phyloP scores from a whole-genome alignment of 2,888 invertebrate species.

The Calameuta pallipes region DNA sequence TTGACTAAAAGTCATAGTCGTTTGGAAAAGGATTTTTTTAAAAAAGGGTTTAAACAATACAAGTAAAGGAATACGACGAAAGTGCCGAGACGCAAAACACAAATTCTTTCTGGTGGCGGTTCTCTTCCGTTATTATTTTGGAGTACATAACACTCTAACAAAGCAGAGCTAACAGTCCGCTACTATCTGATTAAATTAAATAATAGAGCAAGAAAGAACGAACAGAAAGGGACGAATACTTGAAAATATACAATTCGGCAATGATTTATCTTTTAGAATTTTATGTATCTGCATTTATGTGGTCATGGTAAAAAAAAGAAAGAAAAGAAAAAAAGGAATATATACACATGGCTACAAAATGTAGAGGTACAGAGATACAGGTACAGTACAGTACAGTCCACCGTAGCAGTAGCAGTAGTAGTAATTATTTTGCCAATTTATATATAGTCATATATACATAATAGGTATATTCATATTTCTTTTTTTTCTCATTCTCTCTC shows the following conservation, averaged over 20 bases:
- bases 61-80: conserved; percentile 21
- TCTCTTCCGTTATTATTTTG: conserved; percentile 54
- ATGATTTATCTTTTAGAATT: background rate
- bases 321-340: conserved; percentile 14
- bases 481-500: background rate
- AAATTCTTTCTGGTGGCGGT: conserved; percentile 59
- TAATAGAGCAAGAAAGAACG: conserved; percentile 13
- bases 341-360: conserved; percentile 18
- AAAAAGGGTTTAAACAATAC: background rate
- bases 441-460: background rate
- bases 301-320: background rate
- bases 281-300: background rate
- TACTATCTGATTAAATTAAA: conserved; percentile 29
- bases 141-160: conserved; percentile 60
- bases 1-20: conserved; percentile 1
- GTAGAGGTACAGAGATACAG: conserved; percentile 16
- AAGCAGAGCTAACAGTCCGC: conserved; percentile 54
- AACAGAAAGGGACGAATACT: conserved; percentile 3
- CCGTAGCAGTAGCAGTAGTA: background rate
- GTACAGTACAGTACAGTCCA: conserved; percentile 1
- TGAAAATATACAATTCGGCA: background rate
- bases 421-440: background rate
- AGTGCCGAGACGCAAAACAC: conserved; percentile 21
- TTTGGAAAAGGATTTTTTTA: background rate
- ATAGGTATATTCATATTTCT: background rate